Evolutionary conservation across 2,797 vertebrate species (phyloP).

Genomic region (Catharus ustulatus): DNA sequence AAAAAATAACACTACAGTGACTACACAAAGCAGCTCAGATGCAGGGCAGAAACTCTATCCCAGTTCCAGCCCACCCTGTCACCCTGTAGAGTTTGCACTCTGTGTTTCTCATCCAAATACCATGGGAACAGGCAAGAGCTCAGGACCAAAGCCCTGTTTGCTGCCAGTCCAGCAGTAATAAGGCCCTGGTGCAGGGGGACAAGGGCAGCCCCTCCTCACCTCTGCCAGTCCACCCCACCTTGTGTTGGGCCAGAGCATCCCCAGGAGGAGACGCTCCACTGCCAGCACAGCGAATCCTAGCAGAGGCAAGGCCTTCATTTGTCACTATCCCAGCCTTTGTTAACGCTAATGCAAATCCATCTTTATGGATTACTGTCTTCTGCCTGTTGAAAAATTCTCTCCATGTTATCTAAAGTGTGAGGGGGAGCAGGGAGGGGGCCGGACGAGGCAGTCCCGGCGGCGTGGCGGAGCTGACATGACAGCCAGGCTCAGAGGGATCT

Average conservation of each 20-base stretch:
- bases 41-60: background rate
- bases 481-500: background rate
- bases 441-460: background rate
- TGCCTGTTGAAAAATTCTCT: conserved; percentile 1
- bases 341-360: conserved; percentile 15
- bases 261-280: fast-evolving
- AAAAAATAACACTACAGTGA: background rate
- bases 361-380: background rate
- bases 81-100: background rate
- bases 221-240: background rate
- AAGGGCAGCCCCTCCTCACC: background rate
- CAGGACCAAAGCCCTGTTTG: background rate
- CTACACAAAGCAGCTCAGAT: background rate
- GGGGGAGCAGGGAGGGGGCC: background rate
- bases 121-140: background rate
- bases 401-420: background rate
- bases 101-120: background rate
- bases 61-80: background rate
- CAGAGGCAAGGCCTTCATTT: background rate
- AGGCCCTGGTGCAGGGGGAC: background rate
- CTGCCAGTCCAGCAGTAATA: background rate
- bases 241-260: background rate
- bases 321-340: background rate
- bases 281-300: fast-evolving
- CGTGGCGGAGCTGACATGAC: background rate